Percentiles rank a stretch among this genome's conserved stretches.
Evolutionary conservation across 1,140 invertebrate genomes (phyloP).

Genomic region (Eurytemora carolleeae): DNA sequence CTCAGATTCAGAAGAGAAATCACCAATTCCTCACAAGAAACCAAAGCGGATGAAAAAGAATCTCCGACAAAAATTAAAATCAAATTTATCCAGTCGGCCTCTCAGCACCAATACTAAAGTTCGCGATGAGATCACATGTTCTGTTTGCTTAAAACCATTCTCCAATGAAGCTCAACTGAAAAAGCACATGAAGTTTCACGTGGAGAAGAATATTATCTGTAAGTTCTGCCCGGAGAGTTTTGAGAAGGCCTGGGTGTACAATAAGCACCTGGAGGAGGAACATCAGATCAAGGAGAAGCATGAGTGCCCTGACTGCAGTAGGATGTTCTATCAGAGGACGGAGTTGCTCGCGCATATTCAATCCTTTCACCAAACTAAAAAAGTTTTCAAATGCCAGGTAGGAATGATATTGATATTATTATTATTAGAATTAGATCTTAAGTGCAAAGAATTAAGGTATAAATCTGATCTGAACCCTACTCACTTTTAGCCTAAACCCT

Average conservation of each 20-base stretch:
- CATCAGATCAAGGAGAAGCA: not conserved
- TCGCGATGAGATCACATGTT: too few species aligned
- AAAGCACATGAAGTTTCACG: not conserved
- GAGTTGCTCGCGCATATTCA: not conserved
- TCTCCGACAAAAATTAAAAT: too few species aligned
- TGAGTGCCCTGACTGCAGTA: not conserved
- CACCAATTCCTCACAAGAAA: too few species aligned
- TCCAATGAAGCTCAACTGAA: not conserved
- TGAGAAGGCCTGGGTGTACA: not conserved
- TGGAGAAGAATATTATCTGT: not conserved
- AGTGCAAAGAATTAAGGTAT: too few species aligned
- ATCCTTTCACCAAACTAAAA: not conserved
- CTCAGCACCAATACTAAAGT: too few species aligned
- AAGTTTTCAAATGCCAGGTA: not conserved
- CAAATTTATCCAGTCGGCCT: too few species aligned
- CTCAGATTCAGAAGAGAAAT: too few species aligned
- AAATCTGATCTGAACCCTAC: too few species aligned
- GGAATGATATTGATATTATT: too few species aligned
- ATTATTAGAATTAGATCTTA: too few species aligned
- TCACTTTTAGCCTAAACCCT: too few species aligned
- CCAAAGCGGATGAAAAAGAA: too few species aligned
- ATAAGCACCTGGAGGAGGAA: not conserved
- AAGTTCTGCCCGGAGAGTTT: not conserved
- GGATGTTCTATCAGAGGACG: not conserved
- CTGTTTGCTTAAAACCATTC: not conserved